Evolutionary conservation across 2,113 vertebrate species (phyloP), one percentile per base, ranked within the genome.

Genomic region (Pollimyrus isidori): DNA sequence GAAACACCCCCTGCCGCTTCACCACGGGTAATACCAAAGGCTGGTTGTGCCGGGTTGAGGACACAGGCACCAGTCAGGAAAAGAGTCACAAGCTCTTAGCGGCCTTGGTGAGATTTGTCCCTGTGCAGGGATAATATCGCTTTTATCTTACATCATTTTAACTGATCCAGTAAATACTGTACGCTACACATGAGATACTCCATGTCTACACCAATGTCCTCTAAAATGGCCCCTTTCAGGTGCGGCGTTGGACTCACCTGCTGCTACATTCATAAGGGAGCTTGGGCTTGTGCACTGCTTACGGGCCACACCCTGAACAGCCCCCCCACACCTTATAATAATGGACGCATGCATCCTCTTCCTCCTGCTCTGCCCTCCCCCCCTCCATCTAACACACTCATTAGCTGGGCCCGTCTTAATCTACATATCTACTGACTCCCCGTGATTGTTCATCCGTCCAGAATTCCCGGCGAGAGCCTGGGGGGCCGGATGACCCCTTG

Each of bases 401-500:
- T 3, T 83, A 90, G 88, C 88, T 82, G 23, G 89, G 80, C 89
- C 89, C 89, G 91, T 91, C 91, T 83, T 48, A 89, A 89, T 90
- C 82, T 39, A 45, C 91, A 90, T 91, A 90, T 92, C 88, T 86
- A 90, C 92, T 89, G 90, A 87, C 93, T 91, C 90, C 91, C 92
- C 56, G 80, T 91, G 93, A 91, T 93, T 93, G 93, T 94, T 93
- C 93, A 94, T 94, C 93, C 89, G 89, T 94, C 94, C 94, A 35
- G 94, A 92, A 92, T 87, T 92, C 92, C 92, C 93, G 92, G 93
- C 92, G 93, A 93, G 94, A 88, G 88, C 88, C 90, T 90, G 86
- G 90, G 91, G 90, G 42, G 69, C 91, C 92, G 90, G 90, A 42
- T 94, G 94, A 95, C 94, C 94, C 91, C 88, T 90, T 56, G 92